A percentile compares a stretch with the other conserved stretches of the same genome.
Conservation (phyloP, 2,888 invertebrate genomes). For the Autographa pulchrina region DNA sequence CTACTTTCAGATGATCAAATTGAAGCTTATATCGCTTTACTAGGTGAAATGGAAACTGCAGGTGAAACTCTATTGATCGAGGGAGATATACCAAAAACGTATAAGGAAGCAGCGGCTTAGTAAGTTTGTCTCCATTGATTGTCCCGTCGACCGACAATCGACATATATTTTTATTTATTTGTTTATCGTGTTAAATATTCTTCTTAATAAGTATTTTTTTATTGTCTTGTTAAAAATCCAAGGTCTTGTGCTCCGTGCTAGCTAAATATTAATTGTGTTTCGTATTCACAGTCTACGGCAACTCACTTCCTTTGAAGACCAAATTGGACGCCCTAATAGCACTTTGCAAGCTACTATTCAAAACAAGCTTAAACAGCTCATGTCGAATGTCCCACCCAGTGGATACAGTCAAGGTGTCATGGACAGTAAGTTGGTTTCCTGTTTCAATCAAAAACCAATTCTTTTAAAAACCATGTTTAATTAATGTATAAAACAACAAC, state of each 20-base stretch:
- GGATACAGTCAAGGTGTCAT: constrained; percentile 65
- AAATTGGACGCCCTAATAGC: constrained; percentile 65
- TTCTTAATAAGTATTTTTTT: no score
- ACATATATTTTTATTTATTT: no score
- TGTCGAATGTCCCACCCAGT: constrained; percentile 66
- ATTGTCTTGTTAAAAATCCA: no score
- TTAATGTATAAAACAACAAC: no score
- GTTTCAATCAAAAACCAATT: neutral
- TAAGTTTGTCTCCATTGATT: constrained; percentile 60
- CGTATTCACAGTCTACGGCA: constrained; percentile 70
- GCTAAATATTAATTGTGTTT: neutral
- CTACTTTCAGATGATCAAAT: constrained; percentile 72
- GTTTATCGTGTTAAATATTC: no score
- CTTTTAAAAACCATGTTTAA: neutral
- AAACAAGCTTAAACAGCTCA: constrained; percentile 67
- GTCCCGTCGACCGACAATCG: no score
- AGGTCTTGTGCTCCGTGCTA: no score
- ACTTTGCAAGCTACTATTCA: constrained; percentile 63
- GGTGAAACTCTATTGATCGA: constrained; percentile 74
- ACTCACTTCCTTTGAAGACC: constrained; percentile 73
- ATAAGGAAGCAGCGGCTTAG: constrained; percentile 77
- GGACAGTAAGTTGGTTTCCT: constrained; percentile 43
- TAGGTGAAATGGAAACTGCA: constrained; percentile 78
- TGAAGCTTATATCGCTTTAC: constrained; percentile 76
- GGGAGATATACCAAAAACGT: constrained; percentile 75